These are phyloP conservation scores for Zaprionus bogoriensis DNA, from an alignment of 2,888 invertebrate genomes.

Conservation along the genomic window DNA sequence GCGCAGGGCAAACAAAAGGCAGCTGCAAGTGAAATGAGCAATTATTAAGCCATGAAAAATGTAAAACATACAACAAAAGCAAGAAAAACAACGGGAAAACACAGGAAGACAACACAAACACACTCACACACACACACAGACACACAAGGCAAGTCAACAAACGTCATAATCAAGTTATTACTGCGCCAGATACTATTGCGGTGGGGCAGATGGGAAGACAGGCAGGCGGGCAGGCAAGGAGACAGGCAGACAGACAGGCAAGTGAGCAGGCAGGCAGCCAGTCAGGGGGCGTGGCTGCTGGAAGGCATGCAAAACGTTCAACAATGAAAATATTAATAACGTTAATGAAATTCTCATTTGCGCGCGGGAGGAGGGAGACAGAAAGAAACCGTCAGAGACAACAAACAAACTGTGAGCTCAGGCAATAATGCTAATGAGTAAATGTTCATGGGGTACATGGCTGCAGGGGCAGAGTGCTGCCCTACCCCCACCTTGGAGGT, in stretches of 20 bases:
- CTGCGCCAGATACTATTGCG: conserved; percentile 18
- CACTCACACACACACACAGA: not conserved
- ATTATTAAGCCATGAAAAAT: conserved; percentile 74
- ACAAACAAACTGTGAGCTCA: conserved; percentile 36
- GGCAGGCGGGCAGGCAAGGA: too few species aligned
- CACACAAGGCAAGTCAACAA: conserved; percentile 45
- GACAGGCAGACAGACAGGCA: too few species aligned
- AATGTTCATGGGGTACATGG: conserved; percentile 20
- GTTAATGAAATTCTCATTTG: conserved; percentile 74
- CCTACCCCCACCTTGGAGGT: too few species aligned
- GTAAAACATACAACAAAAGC: conserved; percentile 40
- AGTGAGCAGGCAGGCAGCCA: too few species aligned
- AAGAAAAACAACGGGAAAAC: conserved; percentile 9
- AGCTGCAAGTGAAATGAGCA: conserved; percentile 71
- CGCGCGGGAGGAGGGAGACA: conserved; percentile 4
- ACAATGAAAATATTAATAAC: conserved; percentile 74
- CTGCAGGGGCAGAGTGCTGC: not conserved
- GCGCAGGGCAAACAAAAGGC: conserved; percentile 57
- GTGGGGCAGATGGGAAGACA: conserved; percentile 2
- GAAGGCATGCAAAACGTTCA: conserved; percentile 52
- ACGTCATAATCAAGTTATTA: conserved; percentile 71
- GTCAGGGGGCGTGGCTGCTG: conserved; percentile 11
- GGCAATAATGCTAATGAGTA: conserved; percentile 67
- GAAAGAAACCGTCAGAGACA: conserved; percentile 30
- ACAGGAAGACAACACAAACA: conserved; percentile 15